Base-by-base conservation (phyloP, 2,888 invertebrate genomes). In the Drosophila sordidapex region DNA sequence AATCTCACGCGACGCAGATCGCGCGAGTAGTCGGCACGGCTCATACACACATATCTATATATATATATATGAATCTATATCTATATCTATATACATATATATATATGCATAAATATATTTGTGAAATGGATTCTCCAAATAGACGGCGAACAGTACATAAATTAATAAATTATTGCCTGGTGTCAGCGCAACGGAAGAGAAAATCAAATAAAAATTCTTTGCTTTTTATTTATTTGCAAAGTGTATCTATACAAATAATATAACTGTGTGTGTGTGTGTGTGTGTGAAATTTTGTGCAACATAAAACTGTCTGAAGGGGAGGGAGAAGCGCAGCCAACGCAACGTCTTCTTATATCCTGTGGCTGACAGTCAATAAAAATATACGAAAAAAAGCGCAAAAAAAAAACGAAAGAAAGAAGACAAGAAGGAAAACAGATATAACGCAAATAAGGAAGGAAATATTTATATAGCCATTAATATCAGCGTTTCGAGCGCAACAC, bases 1-100 rank as follows among this genome's bases (percentile, higher is more conserved):
- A 81, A 82, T 83, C 83, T 87, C 89, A 83, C 75, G 80, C 86
- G 82, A 78, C 77, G 70, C 79, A 78, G 85, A 80, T 88, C 86
- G 88, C 74, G 82, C 83, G 76, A 83, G 58, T 59, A 25, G 73
- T 62, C 57, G 53, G 21, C 46, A 8, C 46, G 21, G 43, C 43
- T 21, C 43, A 5, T 11, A 43, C 21, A 43, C 43, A 46, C 7
- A 46, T 7, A 46, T 15, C 7, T 21, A 43, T 36, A 21, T 13
- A 46, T 7, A 46, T 7, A 21, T 21, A 13, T 43, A 21, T 21
- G 7, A 46, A 46, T 21, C 21, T 21, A 46, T 46, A 46, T 46
- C 46, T 46, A 31, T 8, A 31, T 31, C 27, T 27, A 53, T 57
- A 63, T 40, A 25, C 13, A 49, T 2, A 27, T 21, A 40, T 38